Evolutionary conservation across 2,888 invertebrate genomes (phyloP).

Genomic region (Drosophila recens): DNA sequence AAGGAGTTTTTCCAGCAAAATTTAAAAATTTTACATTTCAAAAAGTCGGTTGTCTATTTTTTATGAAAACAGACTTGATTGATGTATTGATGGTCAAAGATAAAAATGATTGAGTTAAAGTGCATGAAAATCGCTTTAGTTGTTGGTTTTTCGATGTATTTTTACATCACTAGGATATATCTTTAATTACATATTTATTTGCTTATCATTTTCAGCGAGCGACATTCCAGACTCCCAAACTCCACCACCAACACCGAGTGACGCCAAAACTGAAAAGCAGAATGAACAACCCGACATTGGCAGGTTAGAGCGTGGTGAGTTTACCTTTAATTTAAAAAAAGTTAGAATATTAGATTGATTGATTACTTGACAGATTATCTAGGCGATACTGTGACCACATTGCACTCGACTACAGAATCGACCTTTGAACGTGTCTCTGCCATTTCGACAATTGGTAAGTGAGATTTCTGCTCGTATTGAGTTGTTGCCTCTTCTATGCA

Average conservation of each 20-base stretch:
- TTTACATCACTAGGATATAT: too few relatives aligned
- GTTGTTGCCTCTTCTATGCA: constrained; percentile 54
- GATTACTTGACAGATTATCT: constrained; percentile 64
- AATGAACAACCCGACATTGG: constrained; percentile 55
- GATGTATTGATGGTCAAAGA: too few relatives aligned
- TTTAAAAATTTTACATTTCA: too few relatives aligned
- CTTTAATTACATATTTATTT: background rate
- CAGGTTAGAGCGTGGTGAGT: constrained; percentile 63
- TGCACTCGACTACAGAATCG: constrained; percentile 82
- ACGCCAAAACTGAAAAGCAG: constrained; percentile 73
- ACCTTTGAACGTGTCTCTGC: constrained; percentile 80
- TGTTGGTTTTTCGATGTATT: too few relatives aligned
- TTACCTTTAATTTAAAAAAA: background rate
- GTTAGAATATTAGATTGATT: background rate
- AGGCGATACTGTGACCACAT: constrained; percentile 77
- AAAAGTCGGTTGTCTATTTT: too few relatives aligned
- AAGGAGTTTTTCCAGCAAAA: too few relatives aligned
- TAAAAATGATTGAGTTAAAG: too few relatives aligned
- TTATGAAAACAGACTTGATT: too few relatives aligned
- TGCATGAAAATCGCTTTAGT: too few relatives aligned
- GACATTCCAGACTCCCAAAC: constrained; percentile 84
- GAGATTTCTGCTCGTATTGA: constrained; percentile 7
- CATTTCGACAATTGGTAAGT: constrained; percentile 83
- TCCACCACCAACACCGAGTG: constrained; percentile 85
- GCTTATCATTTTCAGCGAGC: constrained; percentile 56